These are phyloP conservation scores for Carassius gibelio DNA, from an alignment of 2,113 vertebrate genomes.

Conservation along the genomic window DNA sequence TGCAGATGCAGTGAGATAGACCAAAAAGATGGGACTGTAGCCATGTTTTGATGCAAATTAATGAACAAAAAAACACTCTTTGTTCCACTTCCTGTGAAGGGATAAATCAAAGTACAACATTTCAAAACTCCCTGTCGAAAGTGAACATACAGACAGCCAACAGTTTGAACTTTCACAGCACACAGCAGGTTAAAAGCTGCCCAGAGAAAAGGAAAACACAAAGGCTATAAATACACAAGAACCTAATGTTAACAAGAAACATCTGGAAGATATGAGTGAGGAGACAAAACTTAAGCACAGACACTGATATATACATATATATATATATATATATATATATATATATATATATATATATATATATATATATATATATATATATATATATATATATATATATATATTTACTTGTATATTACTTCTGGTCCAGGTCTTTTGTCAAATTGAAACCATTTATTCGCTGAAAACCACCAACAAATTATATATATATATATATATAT, in stretches of 20 bases:
- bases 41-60: background rate
- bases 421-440: constrained; percentile 21
- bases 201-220: background rate
- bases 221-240: background rate
- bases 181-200: background rate
- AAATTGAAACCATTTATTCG: constrained; percentile 6
- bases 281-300: background rate
- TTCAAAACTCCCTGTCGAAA: background rate
- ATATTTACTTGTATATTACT: background rate
- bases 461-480: background rate
- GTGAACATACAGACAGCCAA: background rate
- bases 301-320: too few species aligned
- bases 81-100: background rate
- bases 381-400: too few species aligned
- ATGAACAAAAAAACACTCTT: background rate
- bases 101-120: background rate
- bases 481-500: constrained; percentile 33
- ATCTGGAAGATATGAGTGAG: background rate
- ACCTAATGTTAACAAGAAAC: background rate
- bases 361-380: too few species aligned
- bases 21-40: background rate
- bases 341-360: too few species aligned
- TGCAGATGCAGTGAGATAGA: background rate
- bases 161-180: background rate
- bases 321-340: too few species aligned